Evolutionary conservation across 2,797 vertebrate genomes (phyloP).

Genomic region (Botia kubotai): DNA sequence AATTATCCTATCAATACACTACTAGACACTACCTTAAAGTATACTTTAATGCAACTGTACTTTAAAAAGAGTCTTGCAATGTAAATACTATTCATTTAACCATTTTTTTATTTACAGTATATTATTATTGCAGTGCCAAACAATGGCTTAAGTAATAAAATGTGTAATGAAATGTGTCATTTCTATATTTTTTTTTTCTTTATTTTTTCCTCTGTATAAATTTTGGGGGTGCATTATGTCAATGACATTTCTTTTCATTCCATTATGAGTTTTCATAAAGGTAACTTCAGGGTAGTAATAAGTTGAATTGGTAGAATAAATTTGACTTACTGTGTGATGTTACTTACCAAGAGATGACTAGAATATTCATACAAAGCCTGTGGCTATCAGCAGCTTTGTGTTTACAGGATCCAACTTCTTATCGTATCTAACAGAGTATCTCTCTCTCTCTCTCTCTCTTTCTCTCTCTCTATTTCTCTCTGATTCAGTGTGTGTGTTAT

Average conservation of each 20-base stretch:
- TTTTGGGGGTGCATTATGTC: background rate
- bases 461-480: slow-evolving; percentile 61
- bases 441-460: slow-evolving; percentile 45
- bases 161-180: too few species aligned
- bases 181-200: too few species aligned
- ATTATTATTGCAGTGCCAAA: too few species aligned
- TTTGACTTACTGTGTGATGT: background rate
- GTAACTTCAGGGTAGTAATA: background rate
- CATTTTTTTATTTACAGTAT: too few species aligned
- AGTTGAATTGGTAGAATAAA: background rate
- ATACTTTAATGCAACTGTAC: background rate
- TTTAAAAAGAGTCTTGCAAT: background rate
- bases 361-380: background rate
- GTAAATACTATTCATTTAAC: too few species aligned
- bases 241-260: background rate
- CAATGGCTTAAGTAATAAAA: too few species aligned
- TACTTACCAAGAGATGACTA: background rate
- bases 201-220: too few species aligned
- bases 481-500: slow-evolving; percentile 79
- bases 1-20: background rate
- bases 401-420: slow-evolving; percentile 47
- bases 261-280: background rate
- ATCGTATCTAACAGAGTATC: slow-evolving; percentile 2
- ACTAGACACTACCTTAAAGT: too few species aligned
- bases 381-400: slow-evolving; percentile 13